Conservation (phyloP, 2,797 vertebrate genomes). For the Erethizon dorsatum region DNA sequence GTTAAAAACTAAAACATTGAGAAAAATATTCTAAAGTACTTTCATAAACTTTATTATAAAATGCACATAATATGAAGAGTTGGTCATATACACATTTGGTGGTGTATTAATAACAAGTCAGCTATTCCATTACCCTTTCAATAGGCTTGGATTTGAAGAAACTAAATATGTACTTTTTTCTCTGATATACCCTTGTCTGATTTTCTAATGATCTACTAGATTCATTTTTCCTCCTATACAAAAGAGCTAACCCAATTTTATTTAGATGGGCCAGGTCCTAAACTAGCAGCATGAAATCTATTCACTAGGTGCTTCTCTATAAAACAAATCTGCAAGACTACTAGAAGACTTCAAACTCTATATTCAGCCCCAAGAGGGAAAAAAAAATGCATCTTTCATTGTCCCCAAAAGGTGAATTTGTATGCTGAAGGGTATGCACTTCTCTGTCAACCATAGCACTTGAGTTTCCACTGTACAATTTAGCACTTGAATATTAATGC, state of each 20-base stretch:
- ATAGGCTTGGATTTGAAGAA: neutral
- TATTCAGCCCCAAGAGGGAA: neutral
- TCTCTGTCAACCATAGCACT: neutral
- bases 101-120: neutral
- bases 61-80: neutral
- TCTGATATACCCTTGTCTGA: neutral
- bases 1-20: neutral
- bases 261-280: neutral
- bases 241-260: neutral
- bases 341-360: neutral
- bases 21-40: neutral
- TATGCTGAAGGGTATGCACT: neutral
- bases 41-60: conserved; percentile 25
- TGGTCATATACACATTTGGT: neutral
- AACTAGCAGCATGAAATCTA: neutral
- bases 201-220: neutral
- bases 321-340: neutral
- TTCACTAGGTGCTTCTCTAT: neutral
- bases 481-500: neutral
- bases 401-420: neutral
- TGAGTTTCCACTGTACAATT: neutral
- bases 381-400: neutral
- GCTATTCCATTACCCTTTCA: neutral
- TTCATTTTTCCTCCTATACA: neutral
- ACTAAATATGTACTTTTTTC: neutral